Conservation (phyloP, 2,797 vertebrate species). For the Gallinago stenura region DNA sequence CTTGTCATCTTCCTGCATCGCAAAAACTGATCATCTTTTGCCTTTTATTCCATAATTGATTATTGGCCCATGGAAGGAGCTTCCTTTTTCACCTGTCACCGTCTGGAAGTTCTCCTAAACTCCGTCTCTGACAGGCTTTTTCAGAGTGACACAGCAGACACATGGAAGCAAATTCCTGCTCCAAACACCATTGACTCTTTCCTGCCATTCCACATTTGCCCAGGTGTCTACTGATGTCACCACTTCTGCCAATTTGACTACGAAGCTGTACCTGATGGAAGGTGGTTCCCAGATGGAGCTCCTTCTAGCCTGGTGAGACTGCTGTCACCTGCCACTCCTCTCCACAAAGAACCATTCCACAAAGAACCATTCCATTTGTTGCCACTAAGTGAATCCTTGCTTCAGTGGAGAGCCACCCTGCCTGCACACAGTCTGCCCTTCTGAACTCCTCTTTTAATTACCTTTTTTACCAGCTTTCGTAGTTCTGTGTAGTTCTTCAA, state of each 20-base stretch:
- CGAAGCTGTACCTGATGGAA: too few species aligned
- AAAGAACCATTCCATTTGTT: neutral
- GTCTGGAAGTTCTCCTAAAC: too few species aligned
- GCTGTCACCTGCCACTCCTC: neutral
- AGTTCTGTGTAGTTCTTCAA: neutral
- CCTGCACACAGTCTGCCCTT: neutral
- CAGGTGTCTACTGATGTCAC: neutral
- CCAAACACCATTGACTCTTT: neutral
- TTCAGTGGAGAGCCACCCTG: neutral
- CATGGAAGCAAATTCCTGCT: neutral
- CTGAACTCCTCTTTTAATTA: neutral
- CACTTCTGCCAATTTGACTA: neutral
- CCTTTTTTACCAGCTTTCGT: neutral
- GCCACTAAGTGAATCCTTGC: neutral
- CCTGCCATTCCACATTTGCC: neutral
- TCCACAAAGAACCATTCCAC: fast-evolving
- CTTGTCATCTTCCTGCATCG: neutral
- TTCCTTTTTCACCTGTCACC: too few species aligned
- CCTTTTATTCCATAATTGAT: neutral
- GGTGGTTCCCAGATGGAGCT: neutral
- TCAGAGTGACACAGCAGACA: too few species aligned
- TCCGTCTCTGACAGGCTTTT: neutral
- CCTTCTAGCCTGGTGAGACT: neutral
- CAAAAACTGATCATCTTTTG: neutral
- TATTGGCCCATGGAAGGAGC: neutral